These are phyloP conservation scores for Regulus satrapa DNA, from an alignment of 2,113 vertebrate species.

Conservation along the genomic window DNA sequence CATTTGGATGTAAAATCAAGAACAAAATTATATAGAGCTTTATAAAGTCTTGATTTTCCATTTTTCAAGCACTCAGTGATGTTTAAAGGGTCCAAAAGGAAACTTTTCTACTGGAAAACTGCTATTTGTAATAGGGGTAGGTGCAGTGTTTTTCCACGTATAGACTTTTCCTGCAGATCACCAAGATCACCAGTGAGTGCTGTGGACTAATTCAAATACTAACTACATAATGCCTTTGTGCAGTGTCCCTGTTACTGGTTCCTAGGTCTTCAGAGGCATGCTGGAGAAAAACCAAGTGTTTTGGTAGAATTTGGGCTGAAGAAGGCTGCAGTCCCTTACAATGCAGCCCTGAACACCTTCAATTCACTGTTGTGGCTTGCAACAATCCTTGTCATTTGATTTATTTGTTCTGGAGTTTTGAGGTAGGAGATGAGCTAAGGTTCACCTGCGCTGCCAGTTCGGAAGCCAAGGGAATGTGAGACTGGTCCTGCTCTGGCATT, in stretches of 20 bases:
- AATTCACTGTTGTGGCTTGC: neutral
- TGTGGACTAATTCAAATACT: neutral
- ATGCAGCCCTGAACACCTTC: neutral
- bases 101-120: neutral
- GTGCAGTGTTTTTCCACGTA: neutral
- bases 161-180: neutral
- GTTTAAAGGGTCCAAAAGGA: neutral
- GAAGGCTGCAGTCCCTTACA: neutral
- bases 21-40: neutral
- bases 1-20: neutral
- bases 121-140: neutral
- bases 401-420: neutral
- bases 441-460: neutral
- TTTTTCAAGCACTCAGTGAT: neutral
- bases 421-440: neutral
- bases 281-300: neutral
- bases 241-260: neutral
- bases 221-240: neutral
- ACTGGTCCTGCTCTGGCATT: neutral
- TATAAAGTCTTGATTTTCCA: neutral
- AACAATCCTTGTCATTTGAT: fast-evolving
- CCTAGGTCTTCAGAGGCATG: neutral
- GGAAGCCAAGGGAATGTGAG: neutral
- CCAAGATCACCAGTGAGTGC: neutral
- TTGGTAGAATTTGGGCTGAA: neutral